Conservation (phyloP, 2,113 vertebrate species). For the Donacobius atricapilla region DNA sequence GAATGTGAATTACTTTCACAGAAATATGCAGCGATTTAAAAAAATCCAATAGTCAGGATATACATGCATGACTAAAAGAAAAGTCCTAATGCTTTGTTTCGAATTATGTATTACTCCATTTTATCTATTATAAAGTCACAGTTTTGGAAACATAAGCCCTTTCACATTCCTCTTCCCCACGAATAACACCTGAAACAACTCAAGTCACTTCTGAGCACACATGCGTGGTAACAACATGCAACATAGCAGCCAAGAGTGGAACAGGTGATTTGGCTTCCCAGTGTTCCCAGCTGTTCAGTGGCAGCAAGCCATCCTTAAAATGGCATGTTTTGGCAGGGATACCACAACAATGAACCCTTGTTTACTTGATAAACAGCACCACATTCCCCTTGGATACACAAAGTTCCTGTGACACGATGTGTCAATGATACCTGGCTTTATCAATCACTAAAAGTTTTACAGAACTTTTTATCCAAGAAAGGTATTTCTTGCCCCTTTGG, state of each 20-base stretch:
- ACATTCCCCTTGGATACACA: neutral
- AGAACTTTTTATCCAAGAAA: neutral
- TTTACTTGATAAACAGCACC: neutral
- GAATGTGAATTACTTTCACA: neutral
- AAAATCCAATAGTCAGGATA: neutral
- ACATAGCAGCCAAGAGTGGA: neutral
- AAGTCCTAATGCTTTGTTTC: neutral
- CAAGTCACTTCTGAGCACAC: neutral
- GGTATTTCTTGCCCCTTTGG: neutral
- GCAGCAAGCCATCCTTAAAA: neutral
- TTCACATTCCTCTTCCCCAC: neutral
- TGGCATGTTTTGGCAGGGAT: neutral
- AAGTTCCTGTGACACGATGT: neutral
- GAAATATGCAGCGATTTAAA: neutral
- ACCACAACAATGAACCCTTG: neutral
- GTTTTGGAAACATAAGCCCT: neutral
- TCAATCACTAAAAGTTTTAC: neutral
- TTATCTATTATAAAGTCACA: neutral
- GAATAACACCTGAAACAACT: neutral
- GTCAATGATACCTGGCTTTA: accelerated
- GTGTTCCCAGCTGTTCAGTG: neutral
- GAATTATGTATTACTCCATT: neutral
- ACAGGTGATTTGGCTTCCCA: neutral
- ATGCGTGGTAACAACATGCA: neutral
- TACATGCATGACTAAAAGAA: neutral